A percentile compares a stretch with the other conserved stretches of the same genome.
These are phyloP conservation scores for Rousettus leschenaultii DNA, from an alignment of 2,113 vertebrate species.

Conservation along the genomic window DNA sequence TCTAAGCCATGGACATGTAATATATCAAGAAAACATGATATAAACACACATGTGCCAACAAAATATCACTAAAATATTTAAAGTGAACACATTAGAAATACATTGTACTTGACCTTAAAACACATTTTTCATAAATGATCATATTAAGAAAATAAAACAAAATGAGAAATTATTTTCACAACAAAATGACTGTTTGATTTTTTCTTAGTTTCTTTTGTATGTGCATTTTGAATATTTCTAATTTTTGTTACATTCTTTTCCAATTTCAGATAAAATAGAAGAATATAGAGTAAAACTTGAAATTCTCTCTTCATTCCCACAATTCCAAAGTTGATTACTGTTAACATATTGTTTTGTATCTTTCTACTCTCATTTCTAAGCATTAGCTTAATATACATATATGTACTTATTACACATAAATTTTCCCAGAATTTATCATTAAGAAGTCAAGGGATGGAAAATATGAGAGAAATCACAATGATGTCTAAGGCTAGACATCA, in stretches of 20 bases:
- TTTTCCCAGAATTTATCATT: background rate
- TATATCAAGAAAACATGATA: background rate
- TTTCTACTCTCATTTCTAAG: background rate
- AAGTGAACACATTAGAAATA: background rate
- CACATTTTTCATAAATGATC: background rate
- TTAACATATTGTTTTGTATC: background rate
- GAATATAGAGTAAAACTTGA: background rate
- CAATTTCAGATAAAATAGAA: background rate
- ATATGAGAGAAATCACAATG: background rate
- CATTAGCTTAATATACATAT: background rate
- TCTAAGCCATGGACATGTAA: background rate
- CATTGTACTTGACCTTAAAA: background rate
- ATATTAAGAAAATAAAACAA: background rate
- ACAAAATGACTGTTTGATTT: background rate
- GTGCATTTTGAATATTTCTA: background rate
- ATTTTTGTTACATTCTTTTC: background rate
- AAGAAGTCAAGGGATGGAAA: background rate
- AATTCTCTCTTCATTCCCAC: background rate
- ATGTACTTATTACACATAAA: background rate
- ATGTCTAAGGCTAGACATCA: background rate
- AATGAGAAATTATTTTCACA: background rate
- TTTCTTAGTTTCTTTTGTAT: background rate
- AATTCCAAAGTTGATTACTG: background rate
- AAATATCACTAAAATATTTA: constrained; percentile 18
- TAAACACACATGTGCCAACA: background rate